phyloP scores from a whole-genome alignment of 2,888 invertebrate genomes.

The Meiosimyza decipiens region DNA sequence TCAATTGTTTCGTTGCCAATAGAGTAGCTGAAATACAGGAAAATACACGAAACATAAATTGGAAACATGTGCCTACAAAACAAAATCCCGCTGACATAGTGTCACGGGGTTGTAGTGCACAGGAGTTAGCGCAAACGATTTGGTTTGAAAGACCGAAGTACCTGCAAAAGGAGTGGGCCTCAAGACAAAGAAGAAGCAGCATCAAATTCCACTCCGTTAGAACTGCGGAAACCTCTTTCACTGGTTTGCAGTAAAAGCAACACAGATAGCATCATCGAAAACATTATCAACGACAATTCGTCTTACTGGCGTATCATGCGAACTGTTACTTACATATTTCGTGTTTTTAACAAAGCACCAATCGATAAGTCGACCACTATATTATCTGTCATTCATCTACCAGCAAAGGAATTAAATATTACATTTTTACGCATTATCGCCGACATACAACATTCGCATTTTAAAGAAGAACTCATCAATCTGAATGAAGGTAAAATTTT shows the following conservation, averaged over 20 bases:
- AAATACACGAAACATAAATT: no score
- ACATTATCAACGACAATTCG: neutral
- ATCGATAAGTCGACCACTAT: neutral
- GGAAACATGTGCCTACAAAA: slow-evolving; percentile 36
- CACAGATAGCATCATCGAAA: neutral
- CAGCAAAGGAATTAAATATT: neutral
- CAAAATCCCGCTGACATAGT: slow-evolving; percentile 39
- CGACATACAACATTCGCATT: neutral
- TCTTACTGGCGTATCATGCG: neutral
- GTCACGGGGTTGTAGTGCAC: slow-evolving; percentile 33
- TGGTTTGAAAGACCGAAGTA: slow-evolving; percentile 35
- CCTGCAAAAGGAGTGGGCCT: slow-evolving; percentile 3
- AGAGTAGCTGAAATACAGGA: slow-evolving; percentile 38
- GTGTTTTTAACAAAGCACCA: neutral
- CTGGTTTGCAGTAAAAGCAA: neutral
- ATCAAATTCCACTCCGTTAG: neutral
- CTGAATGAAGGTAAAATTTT: neutral
- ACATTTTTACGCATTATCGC: slow-evolving; percentile 12
- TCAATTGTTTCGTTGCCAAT: slow-evolving; percentile 45
- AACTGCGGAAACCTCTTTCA: neutral
- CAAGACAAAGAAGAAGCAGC: neutral
- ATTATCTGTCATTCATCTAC: neutral
- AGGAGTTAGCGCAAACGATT: slow-evolving; percentile 24
- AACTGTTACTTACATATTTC: neutral
- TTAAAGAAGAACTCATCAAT: neutral